Evolutionary conservation across 1,140 invertebrate genomes (phyloP), one percentile per base, ranked within the genome.

Genomic region (Drosophila punjabiensis): DNA sequence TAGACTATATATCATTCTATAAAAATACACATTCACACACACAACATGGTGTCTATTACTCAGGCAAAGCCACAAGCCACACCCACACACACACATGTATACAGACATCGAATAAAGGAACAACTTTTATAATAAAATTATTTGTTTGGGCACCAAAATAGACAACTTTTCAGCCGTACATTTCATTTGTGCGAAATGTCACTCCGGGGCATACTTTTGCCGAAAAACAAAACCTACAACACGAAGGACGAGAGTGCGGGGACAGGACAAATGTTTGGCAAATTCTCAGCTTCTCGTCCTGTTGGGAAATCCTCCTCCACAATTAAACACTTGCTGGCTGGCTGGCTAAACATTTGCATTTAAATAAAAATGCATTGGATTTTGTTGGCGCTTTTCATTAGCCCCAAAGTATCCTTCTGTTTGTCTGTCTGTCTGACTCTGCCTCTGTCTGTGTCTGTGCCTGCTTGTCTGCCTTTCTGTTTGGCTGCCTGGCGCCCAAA

Each of bases 91-190:
- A 47, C 41, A 61, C 52, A 39, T 24, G 3, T 24, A 48, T 24
- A 50, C 16, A 8, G 16, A 20, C 13, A 48, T 32, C 3, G 47
- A 53, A 53, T 53, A 37, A 58, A 39, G 30, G 39, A 56, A 45
- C 33, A 79, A 79, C 76, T 89, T 89, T 89, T 85, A 82, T 89
- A 89, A 90, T 89, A 90, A 89, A 89, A 89, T 89, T 89, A 89
- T 89, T 90, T 89, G 85, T 79, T 90, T 66, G 79, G 83, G 69
- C 63, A 61, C 47, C 59, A 43, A 89, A 90, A 89, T 76, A 89
- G 86, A 89, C 81, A 89, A 89, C 78, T 89, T 87, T 89, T 68
- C 79, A 89, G 86, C 85, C 82, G 81, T 90, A 85, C 85, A 89
- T 89, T 89, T 89, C 86, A 90, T 89, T 89, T 89, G 86, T 79